Conservation (phyloP, 2,113 vertebrate species). For the Apeltes quadracus region DNA sequence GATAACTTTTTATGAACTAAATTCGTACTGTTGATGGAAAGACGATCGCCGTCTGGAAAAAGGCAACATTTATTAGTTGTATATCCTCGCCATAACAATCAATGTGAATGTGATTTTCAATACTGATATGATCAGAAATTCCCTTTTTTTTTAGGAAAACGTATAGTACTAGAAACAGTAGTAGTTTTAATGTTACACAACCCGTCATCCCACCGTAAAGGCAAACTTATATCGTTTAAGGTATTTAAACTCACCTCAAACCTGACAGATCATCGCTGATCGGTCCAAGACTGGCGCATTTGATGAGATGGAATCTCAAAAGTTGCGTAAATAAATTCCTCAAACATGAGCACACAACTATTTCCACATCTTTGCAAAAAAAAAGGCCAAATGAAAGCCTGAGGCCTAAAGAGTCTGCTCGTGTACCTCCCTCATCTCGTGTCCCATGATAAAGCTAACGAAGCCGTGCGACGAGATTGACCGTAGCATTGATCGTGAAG, state of each 20-base stretch:
- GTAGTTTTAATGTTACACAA: no score
- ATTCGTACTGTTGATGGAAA: slow-evolving; percentile 1
- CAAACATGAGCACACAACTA: background rate
- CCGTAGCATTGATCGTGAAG: background rate
- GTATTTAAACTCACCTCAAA: no score
- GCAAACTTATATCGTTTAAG: no score
- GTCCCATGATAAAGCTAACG: background rate
- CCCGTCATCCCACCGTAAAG: no score
- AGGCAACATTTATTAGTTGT: no score
- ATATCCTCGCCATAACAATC: no score
- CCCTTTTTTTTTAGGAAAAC: no score
- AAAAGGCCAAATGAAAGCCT: background rate
- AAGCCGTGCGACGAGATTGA: background rate
- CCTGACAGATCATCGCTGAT: no score
- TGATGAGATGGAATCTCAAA: background rate
- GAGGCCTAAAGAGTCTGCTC: background rate
- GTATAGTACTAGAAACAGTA: no score
- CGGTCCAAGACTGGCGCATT: background rate
- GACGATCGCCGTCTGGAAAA: background rate
- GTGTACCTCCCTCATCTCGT: background rate
- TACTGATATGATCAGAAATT: no score
- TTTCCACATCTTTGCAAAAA: background rate
- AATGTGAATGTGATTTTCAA: no score
- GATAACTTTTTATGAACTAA: slow-evolving; percentile 20
- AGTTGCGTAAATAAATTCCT: no score